A percentile compares a stretch with the other conserved stretches of the same genome.
phyloP scores from a whole-genome alignment of 2,888 invertebrate species.

The Celastrina argiolus region DNA sequence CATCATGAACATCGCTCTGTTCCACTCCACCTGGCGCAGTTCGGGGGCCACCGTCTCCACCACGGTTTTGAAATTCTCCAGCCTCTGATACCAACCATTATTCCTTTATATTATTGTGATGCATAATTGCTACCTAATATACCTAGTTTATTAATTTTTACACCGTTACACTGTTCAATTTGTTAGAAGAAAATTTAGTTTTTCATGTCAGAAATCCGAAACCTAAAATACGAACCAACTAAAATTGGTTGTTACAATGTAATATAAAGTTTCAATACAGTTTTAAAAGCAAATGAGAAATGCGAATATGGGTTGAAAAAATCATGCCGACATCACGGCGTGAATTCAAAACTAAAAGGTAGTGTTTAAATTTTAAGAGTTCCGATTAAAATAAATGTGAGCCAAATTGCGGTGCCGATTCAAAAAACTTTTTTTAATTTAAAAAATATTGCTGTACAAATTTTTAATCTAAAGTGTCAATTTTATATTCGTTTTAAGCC shows the following conservation, averaged over 20 bases:
- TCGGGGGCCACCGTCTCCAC: constrained; percentile 45
- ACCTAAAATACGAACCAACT: too few species aligned
- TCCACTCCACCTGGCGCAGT: constrained; percentile 48
- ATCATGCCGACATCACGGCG: constrained; percentile 3
- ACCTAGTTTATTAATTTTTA: too few species aligned
- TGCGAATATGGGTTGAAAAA: not conserved
- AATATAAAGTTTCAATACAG: not conserved
- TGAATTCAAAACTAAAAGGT: constrained; percentile 13
- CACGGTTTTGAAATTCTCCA: constrained; percentile 45
- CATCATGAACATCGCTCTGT: constrained; percentile 54
- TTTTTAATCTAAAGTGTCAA: not conserved
- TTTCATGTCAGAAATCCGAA: too few species aligned
- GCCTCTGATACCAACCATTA: constrained; percentile 40
- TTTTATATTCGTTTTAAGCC: not conserved
- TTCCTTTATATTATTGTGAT: not conserved
- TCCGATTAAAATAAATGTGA: constrained; percentile 14
- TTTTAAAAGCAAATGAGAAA: not conserved
- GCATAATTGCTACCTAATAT: too few species aligned
- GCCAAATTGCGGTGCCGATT: not conserved
- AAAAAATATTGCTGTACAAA: not conserved
- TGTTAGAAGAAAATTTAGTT: too few species aligned
- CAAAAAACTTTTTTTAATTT: not conserved
- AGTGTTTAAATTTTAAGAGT: constrained; percentile 18
- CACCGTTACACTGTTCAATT: too few species aligned
- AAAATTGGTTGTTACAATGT: too few species aligned